Conservation (phyloP, 2,797 vertebrate species). For the Knipowitschia caucasica region DNA sequence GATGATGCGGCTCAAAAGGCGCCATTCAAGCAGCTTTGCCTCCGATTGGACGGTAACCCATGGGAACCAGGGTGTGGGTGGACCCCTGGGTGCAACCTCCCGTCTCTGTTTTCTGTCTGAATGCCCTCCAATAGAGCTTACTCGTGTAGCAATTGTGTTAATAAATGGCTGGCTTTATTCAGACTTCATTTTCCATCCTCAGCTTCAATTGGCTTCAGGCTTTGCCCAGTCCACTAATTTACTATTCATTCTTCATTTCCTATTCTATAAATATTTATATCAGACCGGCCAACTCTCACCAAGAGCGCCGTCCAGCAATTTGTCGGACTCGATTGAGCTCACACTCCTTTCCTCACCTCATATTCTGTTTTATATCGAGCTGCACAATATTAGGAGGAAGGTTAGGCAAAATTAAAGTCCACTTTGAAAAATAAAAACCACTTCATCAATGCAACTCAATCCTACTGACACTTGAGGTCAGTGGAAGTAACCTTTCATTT, state of each 20-base stretch:
- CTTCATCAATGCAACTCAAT: not conserved
- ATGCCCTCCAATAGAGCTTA: conserved; percentile 15
- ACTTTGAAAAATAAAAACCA: not conserved
- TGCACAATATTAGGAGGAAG: not conserved
- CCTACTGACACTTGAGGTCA: not conserved
- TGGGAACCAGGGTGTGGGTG: conserved; percentile 50
- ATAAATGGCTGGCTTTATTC: conserved; percentile 23
- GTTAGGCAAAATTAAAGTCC: not conserved
- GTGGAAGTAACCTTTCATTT: not conserved
- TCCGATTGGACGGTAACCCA: conserved; percentile 57
- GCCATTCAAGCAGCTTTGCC: conserved; percentile 56
- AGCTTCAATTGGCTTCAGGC: conserved; percentile 44
- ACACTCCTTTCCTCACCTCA: conserved; percentile 26
- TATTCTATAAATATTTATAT: conserved; percentile 64
- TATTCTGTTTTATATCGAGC: conserved; percentile 7
- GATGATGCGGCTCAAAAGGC: conserved; percentile 66
- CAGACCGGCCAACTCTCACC: not conserved
- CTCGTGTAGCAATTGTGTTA: conserved; percentile 36
- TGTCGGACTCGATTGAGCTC: conserved; percentile 24
- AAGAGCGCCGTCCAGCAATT: conserved; percentile 7
- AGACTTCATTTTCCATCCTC: conserved; percentile 47
- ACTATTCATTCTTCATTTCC: conserved; percentile 51
- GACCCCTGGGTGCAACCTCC: conserved; percentile 32
- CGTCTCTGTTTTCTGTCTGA: conserved; percentile 14
- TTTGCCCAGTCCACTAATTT: conserved; percentile 46